Percentiles rank a stretch among this genome's conserved stretches.
Evolutionary conservation across 2,888 invertebrate genomes (phyloP).

Genomic region (Flexamia atlantica): DNA sequence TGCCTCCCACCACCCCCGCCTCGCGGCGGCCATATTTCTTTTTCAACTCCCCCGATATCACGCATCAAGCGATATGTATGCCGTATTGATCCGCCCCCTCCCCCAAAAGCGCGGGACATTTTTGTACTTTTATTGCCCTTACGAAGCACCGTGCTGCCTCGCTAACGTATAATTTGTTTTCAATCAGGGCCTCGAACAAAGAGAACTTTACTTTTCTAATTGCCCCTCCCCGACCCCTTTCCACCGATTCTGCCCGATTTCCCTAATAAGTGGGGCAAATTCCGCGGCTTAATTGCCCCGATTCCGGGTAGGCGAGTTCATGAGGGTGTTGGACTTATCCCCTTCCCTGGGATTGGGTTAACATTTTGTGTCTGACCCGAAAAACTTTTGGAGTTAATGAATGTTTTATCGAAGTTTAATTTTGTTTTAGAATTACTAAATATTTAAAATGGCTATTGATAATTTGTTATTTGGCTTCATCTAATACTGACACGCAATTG

Average conservation of each 20-base stretch:
- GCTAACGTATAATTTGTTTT: slow-evolving; percentile 46
- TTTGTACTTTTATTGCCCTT: slow-evolving; percentile 43
- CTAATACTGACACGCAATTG: too few species aligned
- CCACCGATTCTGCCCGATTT: slow-evolving; percentile 31
- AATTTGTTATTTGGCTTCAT: too few species aligned
- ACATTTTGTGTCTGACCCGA: slow-evolving; percentile 17
- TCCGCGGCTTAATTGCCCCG: slow-evolving; percentile 29
- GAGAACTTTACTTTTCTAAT: slow-evolving; percentile 41
- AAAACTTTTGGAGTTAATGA: not conserved
- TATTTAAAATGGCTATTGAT: too few species aligned
- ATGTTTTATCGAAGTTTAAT: too few species aligned
- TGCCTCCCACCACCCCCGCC: not conserved
- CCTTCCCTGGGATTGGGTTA: not conserved
- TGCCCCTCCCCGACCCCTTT: not conserved
- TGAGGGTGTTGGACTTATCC: slow-evolving; percentile 9
- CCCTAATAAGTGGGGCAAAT: slow-evolving; percentile 49
- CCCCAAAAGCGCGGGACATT: slow-evolving; percentile 35
- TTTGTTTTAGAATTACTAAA: too few species aligned
- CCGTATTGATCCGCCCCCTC: slow-evolving; percentile 45
- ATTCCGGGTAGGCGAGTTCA: slow-evolving; percentile 3
- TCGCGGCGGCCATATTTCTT: slow-evolving; percentile 62
- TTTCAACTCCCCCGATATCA: slow-evolving; percentile 60
- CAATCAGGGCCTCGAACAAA: slow-evolving; percentile 29
- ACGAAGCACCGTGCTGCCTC: slow-evolving; percentile 13
- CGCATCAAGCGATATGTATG: slow-evolving; percentile 61